Percentiles rank a stretch among this genome's conserved stretches.
phyloP scores from a whole-genome alignment of 2,113 vertebrate genomes.

The Malurus cyaneus region DNA sequence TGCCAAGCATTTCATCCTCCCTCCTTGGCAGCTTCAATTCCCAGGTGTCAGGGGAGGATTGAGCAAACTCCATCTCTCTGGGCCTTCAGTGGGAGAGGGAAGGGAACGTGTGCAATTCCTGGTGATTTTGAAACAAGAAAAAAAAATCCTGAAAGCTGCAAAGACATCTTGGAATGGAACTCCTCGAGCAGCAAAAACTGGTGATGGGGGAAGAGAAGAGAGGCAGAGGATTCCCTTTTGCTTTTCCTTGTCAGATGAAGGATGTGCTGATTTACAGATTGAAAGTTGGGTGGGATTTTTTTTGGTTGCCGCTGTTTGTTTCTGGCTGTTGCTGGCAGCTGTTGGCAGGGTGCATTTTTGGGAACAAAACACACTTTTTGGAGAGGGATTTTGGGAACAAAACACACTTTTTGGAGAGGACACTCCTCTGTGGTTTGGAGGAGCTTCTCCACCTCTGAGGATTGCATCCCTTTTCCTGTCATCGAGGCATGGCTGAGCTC shows the following conservation, averaged over 20 bases:
- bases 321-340: neutral
- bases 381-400: neutral
- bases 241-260: neutral
- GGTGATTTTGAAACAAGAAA: neutral
- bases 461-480: neutral
- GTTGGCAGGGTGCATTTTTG: neutral
- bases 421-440: neutral
- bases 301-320: neutral
- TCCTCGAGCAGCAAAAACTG: neutral
- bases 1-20: neutral
- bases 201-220: neutral
- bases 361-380: neutral
- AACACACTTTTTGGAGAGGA: neutral
- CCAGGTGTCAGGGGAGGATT: neutral
- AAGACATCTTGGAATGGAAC: neutral
- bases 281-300: neutral
- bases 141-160: neutral
- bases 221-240: neutral
- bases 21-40: neutral
- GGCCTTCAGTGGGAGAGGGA: neutral
- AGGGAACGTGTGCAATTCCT: neutral
- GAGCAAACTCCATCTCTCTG: neutral
- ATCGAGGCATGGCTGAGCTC: neutral
- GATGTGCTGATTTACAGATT: neutral
- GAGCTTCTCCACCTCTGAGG: neutral